Evolutionary conservation across 1,140 invertebrate genomes (phyloP), one percentile per base, ranked within the genome.

Genomic region (Drosophila miranda): DNA sequence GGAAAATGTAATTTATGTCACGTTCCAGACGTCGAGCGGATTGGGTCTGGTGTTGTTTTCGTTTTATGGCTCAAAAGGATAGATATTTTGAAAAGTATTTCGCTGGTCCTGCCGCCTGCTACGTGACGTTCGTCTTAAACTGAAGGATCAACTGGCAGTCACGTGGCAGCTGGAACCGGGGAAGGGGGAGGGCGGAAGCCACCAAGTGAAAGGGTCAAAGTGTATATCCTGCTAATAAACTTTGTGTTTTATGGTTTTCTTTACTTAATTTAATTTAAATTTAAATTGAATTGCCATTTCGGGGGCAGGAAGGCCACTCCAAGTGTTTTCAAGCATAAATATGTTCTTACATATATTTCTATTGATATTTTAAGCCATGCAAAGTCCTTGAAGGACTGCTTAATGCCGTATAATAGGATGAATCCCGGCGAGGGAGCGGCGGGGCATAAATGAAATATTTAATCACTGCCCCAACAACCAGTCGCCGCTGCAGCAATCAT

Each of bases 51-150:
- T 55, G 56, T 68, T 28, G 11, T 70, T 68, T 59, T 66, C 70
- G 63, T 81, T 61, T 78, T 42, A 68, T 50, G 75, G 61, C 58
- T 61, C 52, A 53, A 13, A 38, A 5, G 4, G 4, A 41, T 75
- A 56, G 67, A 74, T 73, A 60, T 84, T 84, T 86, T 77, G 34
- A 49, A 76, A 84, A 86, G 81, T 80, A 67, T 58, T 86, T 75
- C 63, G 73, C 60, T 5, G 23, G 23, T 3, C 23, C 4, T 19
- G 46, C 41, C 28, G 45, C 46, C 66, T 30, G 48, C 50, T 55
- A 84, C 81, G 81, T 84, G 81, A 86, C 75, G 81, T 77, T 77
- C 57, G 60, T 74, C 73, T 61, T 81, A 84, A 84, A 86, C 68
- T 80, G 73, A 49, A 63, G 68, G 56, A 62, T 69, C 59, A 49